Percentiles rank a stretch among this genome's conserved stretches.
phyloP scores from a whole-genome alignment of 2,113 vertebrate genomes.

The Macquaria ambigua region DNA sequence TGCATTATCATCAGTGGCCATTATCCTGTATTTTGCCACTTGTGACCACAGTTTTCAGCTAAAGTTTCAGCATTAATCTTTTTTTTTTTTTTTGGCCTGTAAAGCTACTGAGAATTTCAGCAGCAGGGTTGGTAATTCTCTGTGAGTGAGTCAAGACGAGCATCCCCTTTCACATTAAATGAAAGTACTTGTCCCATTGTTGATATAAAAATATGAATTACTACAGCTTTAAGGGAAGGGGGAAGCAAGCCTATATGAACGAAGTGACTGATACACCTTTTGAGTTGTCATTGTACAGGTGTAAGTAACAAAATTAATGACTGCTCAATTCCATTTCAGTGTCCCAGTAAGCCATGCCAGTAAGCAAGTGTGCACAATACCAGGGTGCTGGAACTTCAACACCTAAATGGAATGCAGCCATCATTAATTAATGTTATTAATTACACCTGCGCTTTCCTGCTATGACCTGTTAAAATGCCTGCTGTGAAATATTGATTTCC shows the following conservation, averaged over 20 bases:
- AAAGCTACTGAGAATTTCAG: slow-evolving; percentile 1
- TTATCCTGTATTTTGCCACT: slow-evolving; percentile 1
- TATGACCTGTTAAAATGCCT: slow-evolving; percentile 17
- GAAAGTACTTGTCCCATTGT: not conserved
- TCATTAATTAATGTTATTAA: slow-evolving; percentile 45
- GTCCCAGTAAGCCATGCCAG: not conserved
- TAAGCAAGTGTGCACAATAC: not conserved
- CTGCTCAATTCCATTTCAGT: not conserved
- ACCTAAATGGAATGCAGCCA: not conserved
- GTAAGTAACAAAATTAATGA: not conserved
- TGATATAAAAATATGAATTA: not conserved
- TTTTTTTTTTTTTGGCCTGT: not conserved
- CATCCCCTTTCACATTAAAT: not conserved
- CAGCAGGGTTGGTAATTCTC: not conserved
- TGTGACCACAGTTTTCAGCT: not conserved
- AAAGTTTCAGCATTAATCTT: not conserved
- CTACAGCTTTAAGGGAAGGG: not conserved
- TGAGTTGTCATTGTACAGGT: not conserved
- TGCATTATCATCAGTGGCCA: not conserved
- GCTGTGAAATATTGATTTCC: slow-evolving; percentile 15
- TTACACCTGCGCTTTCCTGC: slow-evolving; percentile 13
- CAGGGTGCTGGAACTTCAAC: not conserved
- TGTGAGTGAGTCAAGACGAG: not conserved
- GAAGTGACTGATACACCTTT: not conserved
- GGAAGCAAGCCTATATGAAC: not conserved